Conservation (phyloP, 2,797 vertebrate genomes). For the Galagoides demidoff region DNA sequence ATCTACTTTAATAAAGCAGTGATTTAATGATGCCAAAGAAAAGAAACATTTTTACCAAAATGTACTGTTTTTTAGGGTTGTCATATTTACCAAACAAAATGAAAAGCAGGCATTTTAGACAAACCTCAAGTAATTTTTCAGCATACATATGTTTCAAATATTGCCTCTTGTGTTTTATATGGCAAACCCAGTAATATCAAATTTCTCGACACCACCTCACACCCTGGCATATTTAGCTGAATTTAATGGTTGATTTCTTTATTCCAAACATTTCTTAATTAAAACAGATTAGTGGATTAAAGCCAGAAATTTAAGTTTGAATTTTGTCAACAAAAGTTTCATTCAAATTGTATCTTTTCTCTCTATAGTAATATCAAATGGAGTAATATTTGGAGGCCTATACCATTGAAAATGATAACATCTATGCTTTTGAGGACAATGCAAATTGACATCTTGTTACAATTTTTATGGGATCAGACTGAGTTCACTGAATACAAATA, state of each 20-base stretch:
- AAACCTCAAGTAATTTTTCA: background rate
- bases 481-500: constrained; percentile 51
- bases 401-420: constrained; percentile 36
- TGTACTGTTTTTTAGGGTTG: background rate
- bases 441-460: constrained; percentile 51
- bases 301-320: background rate
- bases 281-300: background rate
- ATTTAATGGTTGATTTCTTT: background rate
- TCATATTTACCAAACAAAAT: background rate
- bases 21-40: background rate
- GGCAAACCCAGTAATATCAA: background rate
- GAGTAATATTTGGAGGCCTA: constrained; percentile 17
- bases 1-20: background rate
- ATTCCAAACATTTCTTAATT: constrained; percentile 6
- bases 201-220: background rate
- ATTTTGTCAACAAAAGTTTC: background rate
- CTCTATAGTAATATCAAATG: background rate
- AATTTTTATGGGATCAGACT: constrained; percentile 51
- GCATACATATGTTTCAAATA: background rate
- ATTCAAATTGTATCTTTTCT: background rate
- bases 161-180: background rate
- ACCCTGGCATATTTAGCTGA: background rate
- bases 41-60: background rate
- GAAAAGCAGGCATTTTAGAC: constrained; percentile 14
- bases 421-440: constrained; percentile 43